Evolutionary conservation across 2,113 vertebrate genomes (phyloP).

Genomic region (Antigone vipio): DNA sequence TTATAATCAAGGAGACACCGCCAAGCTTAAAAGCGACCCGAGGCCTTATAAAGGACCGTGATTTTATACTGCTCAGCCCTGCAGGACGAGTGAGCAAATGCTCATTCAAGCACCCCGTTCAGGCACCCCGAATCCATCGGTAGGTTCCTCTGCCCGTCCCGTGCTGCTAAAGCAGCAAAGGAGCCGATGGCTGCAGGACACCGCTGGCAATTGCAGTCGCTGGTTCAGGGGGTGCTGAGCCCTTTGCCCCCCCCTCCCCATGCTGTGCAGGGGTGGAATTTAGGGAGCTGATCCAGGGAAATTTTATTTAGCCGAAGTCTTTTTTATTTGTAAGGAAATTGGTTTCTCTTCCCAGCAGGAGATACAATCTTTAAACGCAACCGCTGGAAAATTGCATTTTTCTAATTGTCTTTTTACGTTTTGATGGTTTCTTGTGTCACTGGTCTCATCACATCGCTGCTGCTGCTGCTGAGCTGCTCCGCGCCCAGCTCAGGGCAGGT

Average conservation of each 20-base stretch:
- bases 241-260: accelerated
- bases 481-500: accelerated
- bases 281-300: not conserved
- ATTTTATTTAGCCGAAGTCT: not conserved
- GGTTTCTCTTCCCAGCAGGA: not conserved
- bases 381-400: not conserved
- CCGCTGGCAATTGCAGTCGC: accelerated
- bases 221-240: not conserved
- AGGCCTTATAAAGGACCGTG: accelerated
- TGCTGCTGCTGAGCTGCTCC: not conserved
- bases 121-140: no score
- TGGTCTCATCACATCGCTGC: accelerated
- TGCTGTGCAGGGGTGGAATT: not conserved
- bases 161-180: not conserved
- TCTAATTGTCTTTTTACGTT: not conserved
- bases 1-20: not conserved
- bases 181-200: not conserved
- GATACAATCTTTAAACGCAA: not conserved
- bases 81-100: not conserved
- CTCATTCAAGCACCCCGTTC: not conserved
- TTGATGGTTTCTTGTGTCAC: accelerated
- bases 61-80: not conserved
- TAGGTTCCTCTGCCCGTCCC: not conserved
- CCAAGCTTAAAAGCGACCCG: not conserved
- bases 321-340: conserved; percentile 6